phyloP scores from a whole-genome alignment of 2,113 vertebrate species.

The Turnix velox region DNA sequence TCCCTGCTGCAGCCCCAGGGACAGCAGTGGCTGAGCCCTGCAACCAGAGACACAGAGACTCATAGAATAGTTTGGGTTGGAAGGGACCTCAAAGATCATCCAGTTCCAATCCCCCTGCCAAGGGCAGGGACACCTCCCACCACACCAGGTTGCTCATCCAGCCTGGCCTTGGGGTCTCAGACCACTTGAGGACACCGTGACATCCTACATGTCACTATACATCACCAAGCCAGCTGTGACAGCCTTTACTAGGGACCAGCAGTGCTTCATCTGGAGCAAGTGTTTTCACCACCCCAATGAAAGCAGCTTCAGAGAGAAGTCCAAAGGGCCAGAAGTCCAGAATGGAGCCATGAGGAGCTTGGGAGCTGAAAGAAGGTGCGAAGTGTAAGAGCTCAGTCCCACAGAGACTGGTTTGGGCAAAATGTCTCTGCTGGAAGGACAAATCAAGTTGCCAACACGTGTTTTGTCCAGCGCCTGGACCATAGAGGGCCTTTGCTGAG shows the following conservation, averaged over 20 bases:
- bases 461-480: background rate
- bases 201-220: accelerated
- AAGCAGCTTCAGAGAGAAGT: background rate
- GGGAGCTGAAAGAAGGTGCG: accelerated
- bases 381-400: background rate
- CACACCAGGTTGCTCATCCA: too few species aligned
- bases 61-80: too few species aligned
- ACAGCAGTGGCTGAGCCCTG: accelerated
- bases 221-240: accelerated
- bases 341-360: background rate
- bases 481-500: accelerated
- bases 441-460: accelerated
- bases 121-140: too few species aligned
- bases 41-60: background rate
- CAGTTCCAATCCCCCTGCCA: too few species aligned
- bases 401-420: background rate
- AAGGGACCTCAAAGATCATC: too few species aligned
- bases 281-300: background rate
- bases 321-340: background rate
- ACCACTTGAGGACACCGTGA: too few species aligned
- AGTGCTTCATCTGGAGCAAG: accelerated
- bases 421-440: background rate
- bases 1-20: background rate
- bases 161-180: too few species aligned
- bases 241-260: accelerated